These are phyloP conservation scores for Castor canadensis DNA, from an alignment of 2,113 vertebrate genomes.

Conservation along the genomic window DNA sequence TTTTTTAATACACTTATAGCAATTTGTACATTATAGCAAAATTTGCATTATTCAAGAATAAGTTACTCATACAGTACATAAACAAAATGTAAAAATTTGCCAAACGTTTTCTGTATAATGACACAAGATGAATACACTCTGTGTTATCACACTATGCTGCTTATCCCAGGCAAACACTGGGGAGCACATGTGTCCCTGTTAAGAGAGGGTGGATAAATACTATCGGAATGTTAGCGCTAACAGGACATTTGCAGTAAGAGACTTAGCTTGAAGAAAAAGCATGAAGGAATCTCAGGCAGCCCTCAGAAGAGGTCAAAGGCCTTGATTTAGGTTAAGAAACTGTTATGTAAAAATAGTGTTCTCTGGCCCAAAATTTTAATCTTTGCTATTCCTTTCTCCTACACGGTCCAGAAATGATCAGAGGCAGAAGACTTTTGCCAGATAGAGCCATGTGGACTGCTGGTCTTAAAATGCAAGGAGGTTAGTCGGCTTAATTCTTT, in stretches of 20 bases:
- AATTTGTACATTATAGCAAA: constrained; percentile 83
- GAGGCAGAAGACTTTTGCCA: constrained; percentile 78
- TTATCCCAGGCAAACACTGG: constrained; percentile 65
- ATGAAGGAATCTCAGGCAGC: background rate
- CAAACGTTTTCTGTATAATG: constrained; percentile 61
- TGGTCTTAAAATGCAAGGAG: constrained; percentile 79
- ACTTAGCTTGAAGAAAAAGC: constrained; percentile 34
- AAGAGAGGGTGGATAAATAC: constrained; percentile 46
- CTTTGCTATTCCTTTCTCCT: constrained; percentile 73
- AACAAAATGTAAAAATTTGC: constrained; percentile 81
- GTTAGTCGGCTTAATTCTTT: constrained; percentile 79
- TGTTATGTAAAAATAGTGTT: constrained; percentile 64
- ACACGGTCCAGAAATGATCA: constrained; percentile 73
- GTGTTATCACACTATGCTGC: constrained; percentile 55
- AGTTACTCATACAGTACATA: constrained; percentile 89
- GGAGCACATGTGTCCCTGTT: constrained; percentile 48
- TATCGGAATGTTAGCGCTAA: background rate
- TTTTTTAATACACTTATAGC: constrained; percentile 83
- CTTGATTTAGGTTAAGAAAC: constrained; percentile 66
- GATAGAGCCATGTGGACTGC: constrained; percentile 76
- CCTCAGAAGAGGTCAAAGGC: constrained; percentile 47
- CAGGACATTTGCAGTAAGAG: background rate
- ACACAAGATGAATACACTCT: constrained; percentile 72
- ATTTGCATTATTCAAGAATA: constrained; percentile 85
- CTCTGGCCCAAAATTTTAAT: constrained; percentile 18